A percentile compares a stretch with the other conserved stretches of the same genome.
Evolutionary conservation across 2,113 vertebrate species (phyloP).

Genomic region (Gasterosteus aculeatus): DNA sequence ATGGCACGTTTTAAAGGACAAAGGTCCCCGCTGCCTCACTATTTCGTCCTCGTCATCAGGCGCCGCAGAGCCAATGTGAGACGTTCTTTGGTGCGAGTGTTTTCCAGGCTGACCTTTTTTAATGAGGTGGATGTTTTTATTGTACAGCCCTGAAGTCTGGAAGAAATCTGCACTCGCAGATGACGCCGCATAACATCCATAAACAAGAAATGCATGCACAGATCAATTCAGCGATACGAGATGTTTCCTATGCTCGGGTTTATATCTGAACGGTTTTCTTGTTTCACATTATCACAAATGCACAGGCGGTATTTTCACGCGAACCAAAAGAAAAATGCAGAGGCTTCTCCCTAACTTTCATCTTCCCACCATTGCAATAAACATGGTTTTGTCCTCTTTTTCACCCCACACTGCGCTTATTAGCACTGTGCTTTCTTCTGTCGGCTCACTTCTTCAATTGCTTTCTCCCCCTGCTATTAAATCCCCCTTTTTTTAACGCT

Average conservation of each 20-base stretch:
- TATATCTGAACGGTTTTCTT: slow-evolving; percentile 13
- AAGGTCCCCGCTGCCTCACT: slow-evolving; percentile 35
- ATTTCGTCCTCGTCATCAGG: background rate
- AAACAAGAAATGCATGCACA: slow-evolving; percentile 3
- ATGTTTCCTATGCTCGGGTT: slow-evolving; percentile 19
- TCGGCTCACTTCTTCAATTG: slow-evolving; percentile 11
- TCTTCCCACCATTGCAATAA: slow-evolving; percentile 52
- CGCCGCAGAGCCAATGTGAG: background rate
- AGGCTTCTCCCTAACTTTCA: slow-evolving; percentile 53
- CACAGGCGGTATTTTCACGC: slow-evolving; percentile 23
- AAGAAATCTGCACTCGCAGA: background rate
- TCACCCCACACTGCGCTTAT: slow-evolving; percentile 52
- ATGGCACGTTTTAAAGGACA: slow-evolving; percentile 51
- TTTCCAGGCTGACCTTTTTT: background rate
- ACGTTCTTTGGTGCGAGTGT: background rate
- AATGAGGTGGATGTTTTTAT: background rate
- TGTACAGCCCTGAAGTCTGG: background rate
- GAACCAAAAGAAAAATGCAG: slow-evolving; percentile 12
- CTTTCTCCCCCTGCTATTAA: slow-evolving; percentile 15
- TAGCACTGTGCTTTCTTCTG: slow-evolving; percentile 36
- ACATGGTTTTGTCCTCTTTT: slow-evolving; percentile 54
- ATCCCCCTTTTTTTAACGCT: background rate
- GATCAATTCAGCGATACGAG: background rate
- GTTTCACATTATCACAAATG: slow-evolving; percentile 13
- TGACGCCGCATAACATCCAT: slow-evolving; percentile 6